Evolutionary conservation across 2,113 vertebrate species (phyloP).

Genomic region (Cyprinodon variegatus): DNA sequence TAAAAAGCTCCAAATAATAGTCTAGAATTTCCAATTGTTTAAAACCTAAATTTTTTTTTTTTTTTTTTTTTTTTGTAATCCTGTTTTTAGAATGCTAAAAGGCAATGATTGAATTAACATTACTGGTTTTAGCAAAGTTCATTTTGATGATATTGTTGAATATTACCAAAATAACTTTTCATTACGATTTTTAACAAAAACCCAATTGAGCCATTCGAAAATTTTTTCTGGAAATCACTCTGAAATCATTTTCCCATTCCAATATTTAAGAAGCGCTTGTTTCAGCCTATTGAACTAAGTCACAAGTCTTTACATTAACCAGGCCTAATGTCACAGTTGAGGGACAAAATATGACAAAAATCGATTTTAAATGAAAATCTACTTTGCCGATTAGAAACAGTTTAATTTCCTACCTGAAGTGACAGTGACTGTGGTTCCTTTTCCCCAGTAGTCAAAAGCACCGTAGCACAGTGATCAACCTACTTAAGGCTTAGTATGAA

Average conservation of each 20-base stretch:
- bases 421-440: conserved; percentile 48
- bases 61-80: too few species aligned
- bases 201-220: too few species aligned
- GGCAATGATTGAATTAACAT: too few species aligned
- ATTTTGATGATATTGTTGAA: too few species aligned
- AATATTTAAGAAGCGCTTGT: neutral
- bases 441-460: conserved; percentile 56
- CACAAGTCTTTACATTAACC: neutral
- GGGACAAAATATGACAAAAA: neutral
- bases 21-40: too few species aligned
- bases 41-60: too few species aligned
- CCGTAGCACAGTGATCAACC: conserved; percentile 37
- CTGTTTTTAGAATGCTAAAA: too few species aligned
- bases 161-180: too few species aligned
- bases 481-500: neutral
- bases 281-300: neutral
- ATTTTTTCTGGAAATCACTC: neutral
- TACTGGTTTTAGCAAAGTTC: too few species aligned
- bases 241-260: neutral
- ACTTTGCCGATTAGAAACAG: neutral
- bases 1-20: neutral
- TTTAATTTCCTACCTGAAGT: conserved; percentile 2
- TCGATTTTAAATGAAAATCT: neutral
- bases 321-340: neutral
- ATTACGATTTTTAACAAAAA: too few species aligned